phyloP scores from a whole-genome alignment of 1,140 invertebrate species.

The Nephila pilipes region DNA sequence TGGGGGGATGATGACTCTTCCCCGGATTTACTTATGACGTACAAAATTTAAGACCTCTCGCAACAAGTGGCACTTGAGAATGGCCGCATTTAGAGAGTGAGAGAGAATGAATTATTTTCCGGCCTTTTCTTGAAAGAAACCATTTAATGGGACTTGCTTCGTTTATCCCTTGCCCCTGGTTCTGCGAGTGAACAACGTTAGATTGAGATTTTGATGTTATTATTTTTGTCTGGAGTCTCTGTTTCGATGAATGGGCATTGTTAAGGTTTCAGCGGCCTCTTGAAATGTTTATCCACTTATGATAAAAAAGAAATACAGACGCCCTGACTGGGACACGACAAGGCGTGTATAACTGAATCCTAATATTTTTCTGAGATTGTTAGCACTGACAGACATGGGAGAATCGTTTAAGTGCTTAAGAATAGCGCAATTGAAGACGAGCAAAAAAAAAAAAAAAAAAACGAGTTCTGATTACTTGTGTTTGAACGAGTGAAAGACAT shows the following conservation, averaged over 20 bases:
- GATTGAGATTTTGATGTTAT: background rate
- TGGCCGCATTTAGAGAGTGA: background rate
- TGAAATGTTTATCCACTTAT: slow-evolving; percentile 13
- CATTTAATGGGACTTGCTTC: slow-evolving; percentile 13
- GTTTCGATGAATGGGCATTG: background rate
- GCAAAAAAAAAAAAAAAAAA: too few species aligned
- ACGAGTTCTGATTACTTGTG: too few species aligned
- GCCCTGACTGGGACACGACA: background rate
- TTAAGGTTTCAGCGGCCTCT: background rate
- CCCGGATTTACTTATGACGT: background rate
- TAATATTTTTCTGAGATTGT: slow-evolving; percentile 14
- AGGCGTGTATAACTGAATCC: slow-evolving; percentile 6
- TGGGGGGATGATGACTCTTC: background rate
- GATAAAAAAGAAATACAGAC: slow-evolving; percentile 25
- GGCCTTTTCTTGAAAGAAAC: slow-evolving; percentile 12
- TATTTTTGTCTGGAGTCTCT: background rate
- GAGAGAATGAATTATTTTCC: background rate
- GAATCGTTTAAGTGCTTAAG: slow-evolving; percentile 15
- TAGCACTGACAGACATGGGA: background rate
- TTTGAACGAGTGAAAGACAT: background rate
- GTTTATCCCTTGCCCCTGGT: background rate
- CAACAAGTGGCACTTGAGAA: slow-evolving; percentile 13
- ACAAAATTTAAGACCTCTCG: slow-evolving; percentile 10
- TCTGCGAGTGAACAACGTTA: background rate
- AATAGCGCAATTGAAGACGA: background rate